These are phyloP conservation scores for Cervus canadensis DNA, from an alignment of 2,113 vertebrate genomes.

Conservation along the genomic window DNA sequence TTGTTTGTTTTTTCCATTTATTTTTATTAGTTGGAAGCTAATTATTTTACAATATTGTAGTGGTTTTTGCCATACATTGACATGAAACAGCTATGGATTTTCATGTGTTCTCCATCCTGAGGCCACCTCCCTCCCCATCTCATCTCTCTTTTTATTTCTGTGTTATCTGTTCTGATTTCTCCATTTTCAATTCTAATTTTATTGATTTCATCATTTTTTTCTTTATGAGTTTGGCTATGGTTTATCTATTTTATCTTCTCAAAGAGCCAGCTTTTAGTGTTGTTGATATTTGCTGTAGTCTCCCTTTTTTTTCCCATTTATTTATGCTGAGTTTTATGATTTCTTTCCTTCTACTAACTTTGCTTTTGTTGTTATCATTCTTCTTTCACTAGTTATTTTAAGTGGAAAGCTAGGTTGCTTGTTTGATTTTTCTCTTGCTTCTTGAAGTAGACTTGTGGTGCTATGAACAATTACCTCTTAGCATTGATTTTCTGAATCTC, in stretches of 20 bases:
- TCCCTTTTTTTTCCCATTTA: background rate
- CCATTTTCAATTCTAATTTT: background rate
- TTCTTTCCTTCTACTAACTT: background rate
- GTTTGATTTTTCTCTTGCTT: background rate
- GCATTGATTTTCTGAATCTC: background rate
- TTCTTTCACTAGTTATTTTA: background rate
- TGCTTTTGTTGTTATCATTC: background rate
- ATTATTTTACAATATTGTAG: too few relatives aligned
- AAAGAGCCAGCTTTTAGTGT: background rate
- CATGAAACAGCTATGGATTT: too few relatives aligned
- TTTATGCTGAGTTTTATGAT: background rate
- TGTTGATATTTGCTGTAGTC: background rate
- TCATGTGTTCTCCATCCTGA: too few relatives aligned
- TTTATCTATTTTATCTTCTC: background rate
- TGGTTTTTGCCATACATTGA: too few relatives aligned
- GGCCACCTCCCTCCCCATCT: too few relatives aligned
- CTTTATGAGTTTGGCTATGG: background rate
- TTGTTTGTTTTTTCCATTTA: too few relatives aligned
- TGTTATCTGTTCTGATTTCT: background rate
- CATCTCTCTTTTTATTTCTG: background rate
- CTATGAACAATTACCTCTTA: background rate
- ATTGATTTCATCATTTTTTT: background rate
- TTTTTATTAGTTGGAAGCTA: too few relatives aligned
- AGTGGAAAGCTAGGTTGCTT: background rate
- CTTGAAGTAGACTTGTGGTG: background rate